Evolutionary conservation across 2,797 vertebrate species (phyloP).

Genomic region (Agapornis canus): DNA sequence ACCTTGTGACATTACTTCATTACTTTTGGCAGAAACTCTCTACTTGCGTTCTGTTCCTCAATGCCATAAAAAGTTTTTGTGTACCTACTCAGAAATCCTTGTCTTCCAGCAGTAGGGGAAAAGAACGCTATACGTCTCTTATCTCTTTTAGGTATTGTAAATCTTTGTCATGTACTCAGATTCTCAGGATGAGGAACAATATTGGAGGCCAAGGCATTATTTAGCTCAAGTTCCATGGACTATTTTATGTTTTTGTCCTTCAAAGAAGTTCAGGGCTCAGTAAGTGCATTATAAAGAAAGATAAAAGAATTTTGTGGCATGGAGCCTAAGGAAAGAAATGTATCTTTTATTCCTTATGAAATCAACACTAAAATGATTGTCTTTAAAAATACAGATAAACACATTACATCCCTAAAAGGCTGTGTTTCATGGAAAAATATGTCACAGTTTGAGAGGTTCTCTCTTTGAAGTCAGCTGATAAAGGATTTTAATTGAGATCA

Average conservation of each 20-base stretch:
- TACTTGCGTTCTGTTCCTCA: neutral
- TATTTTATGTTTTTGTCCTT: conserved; percentile 25
- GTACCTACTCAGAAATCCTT: neutral
- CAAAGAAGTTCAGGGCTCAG: conserved; percentile 11
- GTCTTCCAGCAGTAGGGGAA: neutral
- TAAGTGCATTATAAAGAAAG: conserved; percentile 22
- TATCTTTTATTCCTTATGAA: conserved; percentile 49
- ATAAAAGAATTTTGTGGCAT: neutral
- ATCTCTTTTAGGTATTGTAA: conserved; percentile 4
- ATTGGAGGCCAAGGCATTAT: neutral
- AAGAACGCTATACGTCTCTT: neutral
- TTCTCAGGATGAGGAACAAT: neutral
- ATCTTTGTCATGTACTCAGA: conserved; percentile 23
- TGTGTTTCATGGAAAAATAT: conserved; percentile 34
- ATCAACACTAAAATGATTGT: conserved; percentile 28
- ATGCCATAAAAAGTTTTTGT: neutral
- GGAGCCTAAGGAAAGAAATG: neutral
- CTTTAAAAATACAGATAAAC: conserved; percentile 58
- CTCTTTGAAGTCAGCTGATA: conserved; percentile 69
- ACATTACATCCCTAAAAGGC: conserved; percentile 44
- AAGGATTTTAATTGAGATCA: conserved; percentile 75
- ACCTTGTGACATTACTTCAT: no score
- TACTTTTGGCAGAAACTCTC: neutral
- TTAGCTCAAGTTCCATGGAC: conserved; percentile 8
- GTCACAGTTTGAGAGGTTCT: conserved; percentile 65